These are phyloP conservation scores for Agapostemon virescens DNA, from an alignment of 2,888 invertebrate genomes.

Conservation along the genomic window DNA sequence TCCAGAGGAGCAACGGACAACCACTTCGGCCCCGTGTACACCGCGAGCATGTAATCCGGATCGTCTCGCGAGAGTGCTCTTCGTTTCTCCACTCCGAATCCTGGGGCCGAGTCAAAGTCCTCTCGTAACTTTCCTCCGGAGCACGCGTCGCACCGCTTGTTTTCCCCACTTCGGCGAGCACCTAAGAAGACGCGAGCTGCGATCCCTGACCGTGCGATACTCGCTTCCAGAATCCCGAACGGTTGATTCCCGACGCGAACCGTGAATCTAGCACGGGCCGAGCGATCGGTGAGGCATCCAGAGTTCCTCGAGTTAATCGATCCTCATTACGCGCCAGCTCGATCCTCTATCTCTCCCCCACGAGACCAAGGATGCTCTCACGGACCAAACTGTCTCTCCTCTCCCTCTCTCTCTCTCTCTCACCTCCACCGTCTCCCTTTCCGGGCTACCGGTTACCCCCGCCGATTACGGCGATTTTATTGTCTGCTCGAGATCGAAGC, in stretches of 20 bases:
- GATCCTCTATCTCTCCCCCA: constrained; percentile 29
- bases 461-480: constrained; percentile 63
- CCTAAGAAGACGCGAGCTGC: not conserved
- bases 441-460: constrained; percentile 2
- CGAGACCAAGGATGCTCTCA: not conserved
- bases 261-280: not conserved
- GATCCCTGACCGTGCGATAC: not conserved
- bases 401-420: not conserved
- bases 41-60: constrained; percentile 31
- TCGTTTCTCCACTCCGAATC: constrained; percentile 10
- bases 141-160: constrained; percentile 1
- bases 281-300: constrained; percentile 1
- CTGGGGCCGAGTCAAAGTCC: constrained; percentile 6
- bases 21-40: not conserved
- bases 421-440: not conserved
- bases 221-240: not conserved
- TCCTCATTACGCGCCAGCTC: constrained; percentile 55
- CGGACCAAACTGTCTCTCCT: not conserved
- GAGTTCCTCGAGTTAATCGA: constrained; percentile 51
- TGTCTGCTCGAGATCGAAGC: constrained; percentile 57
- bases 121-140: constrained; percentile 15
- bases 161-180: not conserved
- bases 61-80: constrained; percentile 19
- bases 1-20: constrained; percentile 4
- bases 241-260: not conserved